Conservation (phyloP, 1,140 invertebrate genomes). For the Micrasema minimum region DNA sequence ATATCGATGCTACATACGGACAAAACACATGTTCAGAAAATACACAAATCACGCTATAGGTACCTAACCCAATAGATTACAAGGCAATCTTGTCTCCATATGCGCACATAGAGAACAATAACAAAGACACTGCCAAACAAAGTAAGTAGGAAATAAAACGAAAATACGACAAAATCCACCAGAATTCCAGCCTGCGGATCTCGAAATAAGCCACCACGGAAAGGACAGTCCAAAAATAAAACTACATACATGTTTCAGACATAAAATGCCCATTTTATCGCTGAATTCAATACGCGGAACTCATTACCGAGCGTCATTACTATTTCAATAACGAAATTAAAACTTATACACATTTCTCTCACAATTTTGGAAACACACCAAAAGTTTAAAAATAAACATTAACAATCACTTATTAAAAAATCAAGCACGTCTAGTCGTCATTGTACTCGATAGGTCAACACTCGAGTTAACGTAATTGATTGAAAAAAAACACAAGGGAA, state of each 20-base stretch:
- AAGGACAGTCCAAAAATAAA: conserved; percentile 40
- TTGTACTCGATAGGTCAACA: conserved; percentile 35
- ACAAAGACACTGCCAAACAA: conserved; percentile 28
- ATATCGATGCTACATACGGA: too few relatives aligned
- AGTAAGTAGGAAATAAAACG: conserved; percentile 1
- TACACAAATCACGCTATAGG: conserved; percentile 31
- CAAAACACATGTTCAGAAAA: conserved; percentile 25
- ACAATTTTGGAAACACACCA: conserved; percentile 34
- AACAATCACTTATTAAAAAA: conserved; percentile 12
- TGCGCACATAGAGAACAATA: conserved; percentile 20
- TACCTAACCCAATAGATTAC: conserved; percentile 25
- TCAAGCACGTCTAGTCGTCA: conserved; percentile 28
- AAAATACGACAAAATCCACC: neutral
- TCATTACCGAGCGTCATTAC: conserved; percentile 9
- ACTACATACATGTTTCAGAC: conserved; percentile 31
- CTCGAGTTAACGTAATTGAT: conserved; percentile 17
- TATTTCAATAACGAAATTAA: neutral
- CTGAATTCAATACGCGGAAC: conserved; percentile 19
- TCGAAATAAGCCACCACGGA: neutral
- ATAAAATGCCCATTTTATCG: conserved; percentile 30
- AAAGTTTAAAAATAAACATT: conserved; percentile 37
- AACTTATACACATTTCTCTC: conserved; percentile 20
- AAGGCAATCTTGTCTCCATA: conserved; percentile 38
- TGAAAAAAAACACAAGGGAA: conserved; percentile 4
- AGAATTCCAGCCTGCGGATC: conserved; percentile 2